Conservation (phyloP, 1,140 invertebrate genomes). For the Ceratosolen solmsi region DNA sequence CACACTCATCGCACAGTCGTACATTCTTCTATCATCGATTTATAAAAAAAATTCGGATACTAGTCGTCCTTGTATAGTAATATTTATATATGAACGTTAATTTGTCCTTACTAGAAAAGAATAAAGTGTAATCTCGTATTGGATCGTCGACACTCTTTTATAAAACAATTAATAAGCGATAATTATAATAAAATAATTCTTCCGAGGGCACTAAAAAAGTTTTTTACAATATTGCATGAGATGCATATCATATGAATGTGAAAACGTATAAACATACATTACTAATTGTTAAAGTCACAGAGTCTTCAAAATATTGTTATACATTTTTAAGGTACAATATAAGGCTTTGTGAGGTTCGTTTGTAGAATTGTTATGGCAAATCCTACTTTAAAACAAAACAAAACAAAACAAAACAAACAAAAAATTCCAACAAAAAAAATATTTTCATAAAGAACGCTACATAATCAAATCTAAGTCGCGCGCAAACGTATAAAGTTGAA, state of each 20-base stretch:
- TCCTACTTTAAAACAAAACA: constrained; percentile 18
- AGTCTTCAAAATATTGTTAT: constrained; percentile 52
- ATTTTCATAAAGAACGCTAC: constrained; percentile 48
- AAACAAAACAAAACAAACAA: not conserved
- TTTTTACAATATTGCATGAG: constrained; percentile 32
- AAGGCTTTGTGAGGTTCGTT: constrained; percentile 40
- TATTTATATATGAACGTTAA: constrained; percentile 50
- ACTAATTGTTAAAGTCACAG: constrained; percentile 50
- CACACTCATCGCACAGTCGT: constrained; percentile 6
- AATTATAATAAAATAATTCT: constrained; percentile 25
- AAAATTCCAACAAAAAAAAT: constrained; percentile 18
- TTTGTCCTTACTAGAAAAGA: constrained; percentile 35
- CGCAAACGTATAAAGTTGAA: constrained; percentile 40
- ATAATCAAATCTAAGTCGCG: constrained; percentile 46
- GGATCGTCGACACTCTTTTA: constrained; percentile 41
- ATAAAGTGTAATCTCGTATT: constrained; percentile 31
- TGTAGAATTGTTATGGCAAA: constrained; percentile 20
- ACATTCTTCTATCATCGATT: constrained; percentile 32
- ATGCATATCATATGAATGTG: constrained; percentile 43
- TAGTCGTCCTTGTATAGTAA: constrained; percentile 53
- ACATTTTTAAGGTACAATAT: constrained; percentile 31
- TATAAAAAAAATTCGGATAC: constrained; percentile 44
- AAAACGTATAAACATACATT: constrained; percentile 20
- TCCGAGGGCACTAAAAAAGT: constrained; percentile 36
- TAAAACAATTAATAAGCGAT: constrained; percentile 26